phyloP scores from a whole-genome alignment of 1,140 invertebrate species.

The Drosophila varians region DNA sequence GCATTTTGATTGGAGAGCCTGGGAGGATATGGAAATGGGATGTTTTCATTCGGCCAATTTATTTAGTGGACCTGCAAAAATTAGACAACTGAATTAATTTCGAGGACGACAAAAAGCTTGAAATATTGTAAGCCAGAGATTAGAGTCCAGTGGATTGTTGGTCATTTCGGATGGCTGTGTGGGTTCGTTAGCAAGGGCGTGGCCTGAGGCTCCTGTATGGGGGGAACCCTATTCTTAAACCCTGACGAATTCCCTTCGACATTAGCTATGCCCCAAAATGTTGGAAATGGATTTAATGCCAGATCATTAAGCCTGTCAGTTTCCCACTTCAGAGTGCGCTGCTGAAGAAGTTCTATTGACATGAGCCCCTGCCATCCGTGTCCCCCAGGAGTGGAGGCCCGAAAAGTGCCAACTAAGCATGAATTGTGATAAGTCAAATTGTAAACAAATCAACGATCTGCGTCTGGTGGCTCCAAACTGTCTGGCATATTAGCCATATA shows the following conservation, averaged over 20 bases:
- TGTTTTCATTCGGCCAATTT: conserved; percentile 60
- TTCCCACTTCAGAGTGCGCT: conserved; percentile 69
- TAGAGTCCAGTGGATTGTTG: conserved; percentile 40
- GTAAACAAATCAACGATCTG: conserved; percentile 69
- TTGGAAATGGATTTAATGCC: conserved; percentile 13
- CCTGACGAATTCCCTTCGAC: conserved; percentile 47
- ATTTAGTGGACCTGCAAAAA: conserved; percentile 72
- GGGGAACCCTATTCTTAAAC: background rate
- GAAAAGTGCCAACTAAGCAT: conserved; percentile 80
- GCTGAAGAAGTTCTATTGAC: conserved; percentile 81
- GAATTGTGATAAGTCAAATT: conserved; percentile 74
- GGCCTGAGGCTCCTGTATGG: background rate
- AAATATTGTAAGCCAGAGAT: conserved; percentile 65
- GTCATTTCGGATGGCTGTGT: background rate
- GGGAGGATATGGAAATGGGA: conserved; percentile 4
- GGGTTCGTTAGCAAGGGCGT: conserved; percentile 61
- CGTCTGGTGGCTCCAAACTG: conserved; percentile 67
- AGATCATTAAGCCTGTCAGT: conserved; percentile 74
- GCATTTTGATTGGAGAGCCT: conserved; percentile 11
- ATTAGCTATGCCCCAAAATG: conserved; percentile 9
- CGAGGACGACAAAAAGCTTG: conserved; percentile 72
- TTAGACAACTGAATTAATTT: conserved; percentile 83
- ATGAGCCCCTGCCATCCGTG: conserved; percentile 36
- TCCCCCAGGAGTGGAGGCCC: conserved; percentile 6
- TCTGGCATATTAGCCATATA: conserved; percentile 79